phyloP scores from a whole-genome alignment of 2,113 vertebrate species.

The Elephantulus edwardii region DNA sequence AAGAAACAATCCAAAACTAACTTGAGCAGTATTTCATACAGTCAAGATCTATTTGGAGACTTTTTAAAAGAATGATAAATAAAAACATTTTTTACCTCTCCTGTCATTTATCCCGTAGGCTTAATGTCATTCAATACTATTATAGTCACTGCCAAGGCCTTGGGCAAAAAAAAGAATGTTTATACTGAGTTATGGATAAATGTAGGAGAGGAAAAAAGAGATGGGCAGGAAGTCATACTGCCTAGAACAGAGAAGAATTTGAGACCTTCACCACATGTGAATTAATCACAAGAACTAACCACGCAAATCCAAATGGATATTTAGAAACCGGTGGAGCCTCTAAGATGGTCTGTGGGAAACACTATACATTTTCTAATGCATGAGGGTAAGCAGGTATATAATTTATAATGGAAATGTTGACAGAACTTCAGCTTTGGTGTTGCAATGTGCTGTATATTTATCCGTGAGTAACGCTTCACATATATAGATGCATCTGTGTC shows the following conservation, averaged over 20 bases:
- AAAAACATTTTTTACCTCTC: constrained; percentile 18
- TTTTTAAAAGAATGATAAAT: constrained; percentile 61
- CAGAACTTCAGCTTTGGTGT: constrained; percentile 66
- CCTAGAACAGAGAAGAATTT: constrained; percentile 68
- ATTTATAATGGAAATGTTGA: constrained; percentile 75
- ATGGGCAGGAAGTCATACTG: constrained; percentile 28
- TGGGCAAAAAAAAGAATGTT: constrained; percentile 13
- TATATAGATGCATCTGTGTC: constrained; percentile 58
- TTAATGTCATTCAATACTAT: constrained; percentile 43
- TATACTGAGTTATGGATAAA: constrained; percentile 52
- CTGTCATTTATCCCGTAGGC: constrained; percentile 62
- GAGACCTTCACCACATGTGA: constrained; percentile 32
- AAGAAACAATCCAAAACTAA: too few relatives aligned
- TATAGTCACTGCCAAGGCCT: neutral
- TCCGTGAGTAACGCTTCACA: constrained; percentile 69
- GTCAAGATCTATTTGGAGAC: constrained; percentile 36
- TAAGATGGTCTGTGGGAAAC: constrained; percentile 75
- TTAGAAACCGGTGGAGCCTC: constrained; percentile 79
- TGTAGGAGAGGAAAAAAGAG: neutral
- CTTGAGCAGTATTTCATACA: too few relatives aligned
- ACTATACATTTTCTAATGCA: constrained; percentile 69
- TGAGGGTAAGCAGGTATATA: constrained; percentile 74
- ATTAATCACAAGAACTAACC: constrained; percentile 78
- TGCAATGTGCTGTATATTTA: constrained; percentile 56
- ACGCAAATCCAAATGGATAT: constrained; percentile 76